Evolutionary conservation across 1,140 invertebrate genomes (phyloP).

Genomic region (Drosophila pectinifera): DNA sequence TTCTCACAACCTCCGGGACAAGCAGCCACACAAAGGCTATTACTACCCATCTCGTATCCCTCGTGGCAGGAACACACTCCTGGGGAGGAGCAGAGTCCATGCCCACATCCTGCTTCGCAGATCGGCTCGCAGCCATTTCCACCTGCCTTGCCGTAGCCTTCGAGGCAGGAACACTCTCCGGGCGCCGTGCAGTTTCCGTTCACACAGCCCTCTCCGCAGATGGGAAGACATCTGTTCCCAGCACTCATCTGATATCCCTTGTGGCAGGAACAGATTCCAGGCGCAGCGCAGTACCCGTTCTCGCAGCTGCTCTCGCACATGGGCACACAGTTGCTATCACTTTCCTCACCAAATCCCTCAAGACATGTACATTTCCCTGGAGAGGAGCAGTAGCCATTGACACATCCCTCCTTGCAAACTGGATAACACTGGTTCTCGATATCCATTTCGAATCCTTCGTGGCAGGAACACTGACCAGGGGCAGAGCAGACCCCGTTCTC

Average conservation of each 20-base stretch:
- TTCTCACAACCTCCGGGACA: not conserved
- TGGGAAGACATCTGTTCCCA: slow-evolving; percentile 13
- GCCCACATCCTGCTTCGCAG: slow-evolving; percentile 15
- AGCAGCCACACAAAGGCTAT: too few species aligned
- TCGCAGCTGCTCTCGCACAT: slow-evolving; percentile 15
- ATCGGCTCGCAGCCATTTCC: slow-evolving; percentile 17
- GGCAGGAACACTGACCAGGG: slow-evolving; percentile 25
- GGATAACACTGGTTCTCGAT: slow-evolving; percentile 13
- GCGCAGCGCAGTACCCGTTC: slow-evolving; percentile 22
- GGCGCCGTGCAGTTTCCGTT: slow-evolving; percentile 28
- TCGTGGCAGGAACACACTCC: slow-evolving; percentile 5
- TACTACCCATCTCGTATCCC: too few species aligned
- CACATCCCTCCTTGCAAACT: slow-evolving; percentile 16
- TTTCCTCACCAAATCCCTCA: not conserved
- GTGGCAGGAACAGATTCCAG: slow-evolving; percentile 24
- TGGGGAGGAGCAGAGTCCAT: slow-evolving; percentile 13
- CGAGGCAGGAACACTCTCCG: not conserved
- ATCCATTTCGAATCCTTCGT: slow-evolving; percentile 4
- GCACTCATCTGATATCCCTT: not conserved
- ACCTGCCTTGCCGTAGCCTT: not conserved
- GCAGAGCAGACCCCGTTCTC: slow-evolving; percentile 35
- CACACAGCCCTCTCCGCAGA: slow-evolving; percentile 4
- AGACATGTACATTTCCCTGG: slow-evolving; percentile 18
- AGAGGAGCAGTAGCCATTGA: slow-evolving; percentile 34
- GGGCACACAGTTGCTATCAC: slow-evolving; percentile 17